Evolutionary conservation across 2,113 vertebrate species (phyloP).

Genomic region (Passer domesticus): DNA sequence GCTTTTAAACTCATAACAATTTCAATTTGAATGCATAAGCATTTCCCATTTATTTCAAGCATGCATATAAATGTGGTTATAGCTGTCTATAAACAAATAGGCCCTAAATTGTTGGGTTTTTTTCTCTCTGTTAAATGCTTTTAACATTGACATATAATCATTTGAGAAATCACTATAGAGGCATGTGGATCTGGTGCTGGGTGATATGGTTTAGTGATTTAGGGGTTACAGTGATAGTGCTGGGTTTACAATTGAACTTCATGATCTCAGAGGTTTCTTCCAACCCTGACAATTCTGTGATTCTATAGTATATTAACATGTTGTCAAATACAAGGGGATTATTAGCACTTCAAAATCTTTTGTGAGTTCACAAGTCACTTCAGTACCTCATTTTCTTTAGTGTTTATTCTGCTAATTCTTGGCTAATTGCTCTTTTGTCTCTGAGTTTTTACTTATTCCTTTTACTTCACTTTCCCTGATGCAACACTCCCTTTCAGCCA

Average conservation of each 20-base stretch:
- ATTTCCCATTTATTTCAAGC: not conserved
- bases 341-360: not conserved
- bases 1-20: not conserved
- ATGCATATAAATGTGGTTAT: not conserved
- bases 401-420: not conserved
- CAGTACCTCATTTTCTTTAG: not conserved
- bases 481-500: not conserved
- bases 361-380: not conserved
- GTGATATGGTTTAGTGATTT: not conserved
- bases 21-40: not conserved
- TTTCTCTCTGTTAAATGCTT: not conserved
- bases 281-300: not conserved
- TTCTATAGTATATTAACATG: not conserved
- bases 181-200: not conserved
- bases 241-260: not conserved
- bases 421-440: not conserved
- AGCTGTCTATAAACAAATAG: not conserved
- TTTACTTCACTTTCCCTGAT: not conserved
- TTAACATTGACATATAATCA: not conserved
- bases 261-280: not conserved
- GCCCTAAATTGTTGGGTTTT: not conserved
- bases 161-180: not conserved
- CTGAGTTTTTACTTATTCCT: not conserved
- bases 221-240: not conserved
- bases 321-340: not conserved